Evolutionary conservation across 2,888 invertebrate species (phyloP), one percentile per base, ranked within the genome.

Genomic region (Megalurothrips usitatus): DNA sequence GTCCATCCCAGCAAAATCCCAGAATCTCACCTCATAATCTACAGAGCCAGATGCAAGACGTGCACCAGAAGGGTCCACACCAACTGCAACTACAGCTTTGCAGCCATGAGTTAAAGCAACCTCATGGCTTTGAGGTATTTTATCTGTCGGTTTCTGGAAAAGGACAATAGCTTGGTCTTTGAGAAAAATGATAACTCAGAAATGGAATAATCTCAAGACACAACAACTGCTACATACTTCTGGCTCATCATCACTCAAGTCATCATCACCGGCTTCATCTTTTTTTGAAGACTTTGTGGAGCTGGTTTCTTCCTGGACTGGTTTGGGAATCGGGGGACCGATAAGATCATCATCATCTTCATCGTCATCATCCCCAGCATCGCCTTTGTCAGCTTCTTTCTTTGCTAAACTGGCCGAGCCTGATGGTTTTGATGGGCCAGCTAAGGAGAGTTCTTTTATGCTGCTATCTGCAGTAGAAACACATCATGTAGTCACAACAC

Each of bases 1-100:
- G 87, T 99, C 98, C 98, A 99, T 99, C 8, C 98, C 99, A 83
- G 97, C 96, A 89, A 99, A 99, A 87, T 99, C 99, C 97, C 97
- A 99, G 85, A 99, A 95, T 81, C 94, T 94, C 1, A 99, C 94
- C 84, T 98, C 97, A 87, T 98, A 99, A 87, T 99, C 99, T 47
- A 96, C 92, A 0, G 98, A 96, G 0, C 99, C 99, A 0, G 95
- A 94, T 0, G 96, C 93, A 68, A 96, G 87, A 79, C 99, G 90
- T 0, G 98, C 96, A 0, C 99, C 99, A 1, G 97, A 95, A 0
- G 97, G 96, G 88, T 99, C 99, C 0, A 96, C 92, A 0, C 95
- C 93, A 1, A 99, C 87, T 0, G 97, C 97, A 4, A 96, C 93
- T 0, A 98, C 94, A 3, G 97, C 95, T 88, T 96, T 96, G 2